Percentiles rank a stretch among this genome's conserved stretches.
These are phyloP conservation scores for Numenius phaeopus DNA, from an alignment of 2,797 vertebrate genomes.

Conservation along the genomic window DNA sequence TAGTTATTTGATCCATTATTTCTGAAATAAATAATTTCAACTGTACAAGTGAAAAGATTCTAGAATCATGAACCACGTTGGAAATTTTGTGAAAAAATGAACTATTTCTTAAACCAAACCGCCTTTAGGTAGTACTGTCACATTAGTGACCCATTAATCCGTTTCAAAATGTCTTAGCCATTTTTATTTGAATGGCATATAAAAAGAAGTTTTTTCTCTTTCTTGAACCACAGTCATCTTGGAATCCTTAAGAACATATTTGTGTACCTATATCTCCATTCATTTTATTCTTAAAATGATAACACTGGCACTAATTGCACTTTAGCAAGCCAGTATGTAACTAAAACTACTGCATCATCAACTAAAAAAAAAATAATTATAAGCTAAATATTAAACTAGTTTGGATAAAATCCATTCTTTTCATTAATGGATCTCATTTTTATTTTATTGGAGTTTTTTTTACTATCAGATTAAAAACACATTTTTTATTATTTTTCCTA, in stretches of 20 bases:
- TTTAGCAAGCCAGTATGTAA: slow-evolving; percentile 32
- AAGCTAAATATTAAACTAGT: slow-evolving; percentile 67
- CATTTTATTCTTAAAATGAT: not conserved
- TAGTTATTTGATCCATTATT: not conserved
- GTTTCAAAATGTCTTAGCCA: not conserved
- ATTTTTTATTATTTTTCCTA: slow-evolving; percentile 78
- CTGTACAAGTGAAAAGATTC: not conserved
- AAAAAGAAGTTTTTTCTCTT: not conserved
- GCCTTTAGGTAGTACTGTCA: not conserved
- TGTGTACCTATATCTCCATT: not conserved
- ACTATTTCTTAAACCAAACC: not conserved
- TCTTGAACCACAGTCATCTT: not conserved
- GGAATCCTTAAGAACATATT: not conserved
- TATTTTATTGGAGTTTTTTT: slow-evolving; percentile 73
- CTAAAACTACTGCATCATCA: slow-evolving; percentile 57
- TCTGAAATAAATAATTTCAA: not conserved
- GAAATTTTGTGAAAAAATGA: not conserved
- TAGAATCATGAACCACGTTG: not conserved
- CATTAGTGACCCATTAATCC: not conserved
- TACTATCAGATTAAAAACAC: slow-evolving; percentile 77
- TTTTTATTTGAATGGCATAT: not conserved
- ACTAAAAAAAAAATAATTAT: not conserved
- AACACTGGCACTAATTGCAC: slow-evolving; percentile 38
- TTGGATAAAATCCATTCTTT: slow-evolving; percentile 78
- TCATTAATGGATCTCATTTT: slow-evolving; percentile 79